These are phyloP conservation scores for Agrotis exclamationis DNA, from an alignment of 2,888 invertebrate genomes.

Conservation along the genomic window DNA sequence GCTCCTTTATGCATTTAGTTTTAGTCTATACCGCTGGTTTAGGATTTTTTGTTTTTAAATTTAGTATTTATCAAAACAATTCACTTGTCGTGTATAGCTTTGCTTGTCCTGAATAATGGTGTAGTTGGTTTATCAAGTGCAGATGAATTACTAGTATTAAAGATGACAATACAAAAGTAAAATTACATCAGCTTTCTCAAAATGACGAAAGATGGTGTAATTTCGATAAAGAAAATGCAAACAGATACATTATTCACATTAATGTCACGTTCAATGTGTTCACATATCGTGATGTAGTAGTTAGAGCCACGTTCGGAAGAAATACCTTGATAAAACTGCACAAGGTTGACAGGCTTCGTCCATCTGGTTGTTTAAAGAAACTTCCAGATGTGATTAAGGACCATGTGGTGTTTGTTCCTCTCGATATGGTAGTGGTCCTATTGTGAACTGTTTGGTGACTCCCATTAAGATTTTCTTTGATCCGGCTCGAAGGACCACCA, in stretches of 20 bases:
- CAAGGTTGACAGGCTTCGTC: conserved; percentile 18
- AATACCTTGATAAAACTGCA: conserved; percentile 46
- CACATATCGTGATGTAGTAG: conserved; percentile 38
- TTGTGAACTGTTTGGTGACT: neutral
- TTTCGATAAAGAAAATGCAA: conserved; percentile 28
- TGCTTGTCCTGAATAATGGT: too few species aligned
- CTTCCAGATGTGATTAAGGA: neutral
- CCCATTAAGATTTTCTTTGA: neutral
- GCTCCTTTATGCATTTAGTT: too few species aligned
- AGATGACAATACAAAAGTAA: neutral
- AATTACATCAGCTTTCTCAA: conserved; percentile 34
- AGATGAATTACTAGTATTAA: too few species aligned
- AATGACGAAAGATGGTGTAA: conserved; percentile 47
- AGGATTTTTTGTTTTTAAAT: too few species aligned
- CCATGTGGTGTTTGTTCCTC: neutral
- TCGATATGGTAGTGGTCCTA: neutral
- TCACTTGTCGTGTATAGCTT: too few species aligned
- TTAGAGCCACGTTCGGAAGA: conserved; percentile 44
- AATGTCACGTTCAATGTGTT: conserved; percentile 51
- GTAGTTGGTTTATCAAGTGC: too few species aligned
- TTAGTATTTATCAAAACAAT: too few species aligned
- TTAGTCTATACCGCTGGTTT: too few species aligned
- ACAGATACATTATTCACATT: conserved; percentile 46
- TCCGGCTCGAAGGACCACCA: conserved; percentile 23
- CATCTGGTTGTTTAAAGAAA: conserved; percentile 20